Evolutionary conservation across 2,888 invertebrate species (phyloP).

Genomic region (Volucella zonaria): DNA sequence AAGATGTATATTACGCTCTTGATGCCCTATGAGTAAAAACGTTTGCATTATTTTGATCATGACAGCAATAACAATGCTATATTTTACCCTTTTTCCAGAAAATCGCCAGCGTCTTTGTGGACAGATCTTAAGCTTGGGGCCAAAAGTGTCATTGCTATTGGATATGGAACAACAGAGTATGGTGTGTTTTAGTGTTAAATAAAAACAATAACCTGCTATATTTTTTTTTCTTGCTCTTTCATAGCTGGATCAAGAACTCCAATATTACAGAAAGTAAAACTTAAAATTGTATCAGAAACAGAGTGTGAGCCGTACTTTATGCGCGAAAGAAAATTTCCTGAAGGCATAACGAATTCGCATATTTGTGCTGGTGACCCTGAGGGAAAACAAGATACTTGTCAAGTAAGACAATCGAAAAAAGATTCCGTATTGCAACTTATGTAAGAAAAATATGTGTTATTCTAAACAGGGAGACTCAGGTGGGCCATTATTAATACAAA

Average conservation of each 20-base stretch:
- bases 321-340: conserved; percentile 35
- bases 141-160: neutral
- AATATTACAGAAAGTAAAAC: conserved; percentile 25
- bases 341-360: conserved; percentile 76
- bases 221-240: neutral
- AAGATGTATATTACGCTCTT: too few species aligned
- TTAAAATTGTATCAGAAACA: conserved; percentile 4
- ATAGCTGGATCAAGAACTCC: conserved; percentile 25
- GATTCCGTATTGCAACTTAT: neutral
- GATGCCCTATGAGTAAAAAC: too few species aligned
- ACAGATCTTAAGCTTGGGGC: neutral
- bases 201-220: neutral
- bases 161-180: conserved; percentile 7
- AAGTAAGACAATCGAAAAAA: conserved; percentile 24
- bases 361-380: conserved; percentile 77
- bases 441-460: neutral
- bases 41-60: too few species aligned
- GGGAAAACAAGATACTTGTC: conserved; percentile 74
- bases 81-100: neutral
- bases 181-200: neutral
- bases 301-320: conserved; percentile 24
- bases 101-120: neutral
- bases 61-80: too few species aligned
- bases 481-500: conserved; percentile 72
- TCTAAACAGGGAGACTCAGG: conserved; percentile 77